Evolutionary conservation across 2,888 invertebrate species (phyloP), one percentile per base, ranked within the genome.

Genomic region (Drosophila picticornis): DNA sequence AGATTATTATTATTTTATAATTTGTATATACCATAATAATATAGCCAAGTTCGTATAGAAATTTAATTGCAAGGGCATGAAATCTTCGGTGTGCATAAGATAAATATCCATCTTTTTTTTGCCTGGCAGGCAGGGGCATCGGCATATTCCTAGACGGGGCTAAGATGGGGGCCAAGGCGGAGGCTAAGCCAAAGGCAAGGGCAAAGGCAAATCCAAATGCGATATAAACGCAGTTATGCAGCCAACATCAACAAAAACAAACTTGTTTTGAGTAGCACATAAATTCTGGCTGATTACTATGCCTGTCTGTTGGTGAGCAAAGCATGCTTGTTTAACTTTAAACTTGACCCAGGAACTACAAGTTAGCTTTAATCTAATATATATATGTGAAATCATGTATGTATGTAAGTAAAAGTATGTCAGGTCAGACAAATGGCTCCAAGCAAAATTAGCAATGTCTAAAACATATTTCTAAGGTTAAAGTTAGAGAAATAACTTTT

Each of bases 311-410:
- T 31, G 29, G 57, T 27, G 43, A 46, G 80, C 65, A 73, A 76
- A 83, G 69, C 80, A 73, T 73, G 76, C 83, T 76, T 85, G 75
- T 76, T 82, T 75, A 82, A 84, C 75, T 84, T 84, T 69, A 71
- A 80, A 85, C 80, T 82, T 85, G 82, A 85, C 83, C 85, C 80
- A 64, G 56, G 71, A 64, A 71, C 72, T 67, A 66, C 64, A 65
- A 68, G 65, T 51, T 52, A 63, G 50, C 60, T 51, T 43, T 27
- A 19, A 31, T 27, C 43, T 27, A 38, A 52, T 58, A 52, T 58
- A 52, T 58, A 16, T 52, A 16, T 22, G 51, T 53, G 32, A 16
- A 50, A 0, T 1, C 16, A 63, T 62, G 36, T 62, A 62, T 48
- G 29, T 53, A 13, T 27, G 25, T 22, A 36, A 38, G 53, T 53